Evolutionary conservation across 2,888 invertebrate species (phyloP).

Genomic region (Mongoloraphidia duomilia): DNA sequence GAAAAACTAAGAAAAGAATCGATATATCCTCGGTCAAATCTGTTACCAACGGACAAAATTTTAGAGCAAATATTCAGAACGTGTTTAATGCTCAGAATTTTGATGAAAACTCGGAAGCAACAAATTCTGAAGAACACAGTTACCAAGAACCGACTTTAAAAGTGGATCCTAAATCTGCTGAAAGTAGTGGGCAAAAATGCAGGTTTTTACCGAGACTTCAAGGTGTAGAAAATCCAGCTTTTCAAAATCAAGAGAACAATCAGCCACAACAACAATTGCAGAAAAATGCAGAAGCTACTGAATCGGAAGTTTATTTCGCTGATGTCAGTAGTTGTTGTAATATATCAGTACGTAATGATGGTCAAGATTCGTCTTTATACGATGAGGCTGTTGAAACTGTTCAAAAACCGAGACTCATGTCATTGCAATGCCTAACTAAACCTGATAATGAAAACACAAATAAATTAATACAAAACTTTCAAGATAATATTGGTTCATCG

Average conservation of each 20-base stretch:
- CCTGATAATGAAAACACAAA: conserved; percentile 24
- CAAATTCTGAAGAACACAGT: conserved; percentile 26
- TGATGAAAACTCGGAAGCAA: conserved; percentile 9
- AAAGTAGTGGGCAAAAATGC: conserved; percentile 20
- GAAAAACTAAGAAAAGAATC: conserved; percentile 40
- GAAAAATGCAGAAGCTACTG: conserved; percentile 44
- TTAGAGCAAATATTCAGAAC: conserved; percentile 20
- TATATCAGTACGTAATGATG: conserved; percentile 44
- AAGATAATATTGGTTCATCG: conserved; percentile 22
- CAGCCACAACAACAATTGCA: conserved; percentile 30
- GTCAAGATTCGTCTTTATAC: conserved; percentile 41
- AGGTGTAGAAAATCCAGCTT: conserved; percentile 64
- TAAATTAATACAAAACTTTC: conserved; percentile 21
- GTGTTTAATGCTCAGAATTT: conserved; percentile 13
- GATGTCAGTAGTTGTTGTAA: conserved; percentile 77
- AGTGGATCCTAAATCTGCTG: conserved; percentile 10
- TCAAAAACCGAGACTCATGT: conserved; percentile 25
- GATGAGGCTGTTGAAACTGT: conserved; percentile 35
- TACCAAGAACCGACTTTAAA: conserved; percentile 24
- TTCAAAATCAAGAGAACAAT: conserved; percentile 53
- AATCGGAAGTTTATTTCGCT: conserved; percentile 75
- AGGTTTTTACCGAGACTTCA: conserved; percentile 36
- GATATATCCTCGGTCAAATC: conserved; percentile 32
- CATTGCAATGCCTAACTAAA: conserved; percentile 25
- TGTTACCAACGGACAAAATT: conserved; percentile 20